Conservation (phyloP, 1,140 invertebrate genomes). For the Lepidotrigona ventralis region DNA sequence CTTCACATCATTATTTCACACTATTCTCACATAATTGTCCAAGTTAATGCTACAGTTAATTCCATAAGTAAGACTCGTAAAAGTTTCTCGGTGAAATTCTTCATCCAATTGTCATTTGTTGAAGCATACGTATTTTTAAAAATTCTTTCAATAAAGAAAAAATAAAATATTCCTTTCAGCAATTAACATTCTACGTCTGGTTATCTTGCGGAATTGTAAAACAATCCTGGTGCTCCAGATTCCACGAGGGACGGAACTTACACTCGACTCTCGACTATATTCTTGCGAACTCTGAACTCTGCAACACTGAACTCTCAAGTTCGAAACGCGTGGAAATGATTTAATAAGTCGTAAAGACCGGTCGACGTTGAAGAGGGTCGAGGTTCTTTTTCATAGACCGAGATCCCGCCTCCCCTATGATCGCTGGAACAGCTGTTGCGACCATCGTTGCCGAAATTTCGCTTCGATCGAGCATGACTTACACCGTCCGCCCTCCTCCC, state of each 20-base stretch:
- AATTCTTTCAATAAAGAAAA: background rate
- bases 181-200: background rate
- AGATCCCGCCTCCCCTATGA: conserved; percentile 33
- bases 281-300: background rate
- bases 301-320: background rate
- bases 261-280: background rate
- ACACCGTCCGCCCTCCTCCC: background rate
- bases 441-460: conserved; percentile 44
- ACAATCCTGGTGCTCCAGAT: background rate
- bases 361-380: conserved; percentile 73
- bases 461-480: conserved; percentile 55
- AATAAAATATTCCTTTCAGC: background rate
- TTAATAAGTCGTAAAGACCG: conserved; percentile 75
- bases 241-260: background rate
- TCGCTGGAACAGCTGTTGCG: conserved; percentile 60
- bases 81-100: background rate
- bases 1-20: no score
- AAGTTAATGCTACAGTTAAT: no score
- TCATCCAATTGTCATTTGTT: background rate
- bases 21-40: no score
- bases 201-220: background rate
- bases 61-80: no score
- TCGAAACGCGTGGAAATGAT: conserved; percentile 65
- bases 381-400: conserved; percentile 63
- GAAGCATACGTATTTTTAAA: background rate